Conservation (phyloP, 1,140 invertebrate genomes). For the Philopotamus ludificatus region DNA sequence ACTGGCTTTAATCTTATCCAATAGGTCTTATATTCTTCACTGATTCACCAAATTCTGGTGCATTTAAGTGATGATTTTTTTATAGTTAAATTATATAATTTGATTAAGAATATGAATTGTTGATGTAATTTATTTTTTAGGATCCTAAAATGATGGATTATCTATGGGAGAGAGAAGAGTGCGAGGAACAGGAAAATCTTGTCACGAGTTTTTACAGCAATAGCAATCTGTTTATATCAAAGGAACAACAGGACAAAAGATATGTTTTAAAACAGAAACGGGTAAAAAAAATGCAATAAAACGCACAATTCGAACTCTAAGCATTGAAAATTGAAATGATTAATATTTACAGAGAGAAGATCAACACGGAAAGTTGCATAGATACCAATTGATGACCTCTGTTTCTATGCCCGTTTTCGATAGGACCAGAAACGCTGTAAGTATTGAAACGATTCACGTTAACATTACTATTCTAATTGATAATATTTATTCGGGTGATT, state of each 20-base stretch:
- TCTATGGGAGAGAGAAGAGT: slow-evolving; percentile 81
- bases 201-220: slow-evolving; percentile 63
- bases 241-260: slow-evolving; percentile 58
- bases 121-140: slow-evolving; percentile 46
- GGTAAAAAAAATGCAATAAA: slow-evolving; percentile 28
- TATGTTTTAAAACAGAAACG: slow-evolving; percentile 50
- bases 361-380: slow-evolving; percentile 59
- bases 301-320: too few species aligned
- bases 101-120: slow-evolving; percentile 18
- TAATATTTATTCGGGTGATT: neutral
- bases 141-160: slow-evolving; percentile 87
- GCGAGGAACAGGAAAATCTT: slow-evolving; percentile 71
- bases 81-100: neutral
- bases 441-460: slow-evolving; percentile 44
- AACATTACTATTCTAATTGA: neutral
- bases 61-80: neutral
- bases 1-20: too few species aligned
- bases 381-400: slow-evolving; percentile 82
- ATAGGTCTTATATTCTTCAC: too few species aligned
- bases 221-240: slow-evolving; percentile 56
- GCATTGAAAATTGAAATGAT: too few species aligned
- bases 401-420: slow-evolving; percentile 91
- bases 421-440: slow-evolving; percentile 73
- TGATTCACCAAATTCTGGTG: too few species aligned
- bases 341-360: slow-evolving; percentile 60